Evolutionary conservation across 1,140 invertebrate species (phyloP).

Genomic region (Elysia chlorotica): DNA sequence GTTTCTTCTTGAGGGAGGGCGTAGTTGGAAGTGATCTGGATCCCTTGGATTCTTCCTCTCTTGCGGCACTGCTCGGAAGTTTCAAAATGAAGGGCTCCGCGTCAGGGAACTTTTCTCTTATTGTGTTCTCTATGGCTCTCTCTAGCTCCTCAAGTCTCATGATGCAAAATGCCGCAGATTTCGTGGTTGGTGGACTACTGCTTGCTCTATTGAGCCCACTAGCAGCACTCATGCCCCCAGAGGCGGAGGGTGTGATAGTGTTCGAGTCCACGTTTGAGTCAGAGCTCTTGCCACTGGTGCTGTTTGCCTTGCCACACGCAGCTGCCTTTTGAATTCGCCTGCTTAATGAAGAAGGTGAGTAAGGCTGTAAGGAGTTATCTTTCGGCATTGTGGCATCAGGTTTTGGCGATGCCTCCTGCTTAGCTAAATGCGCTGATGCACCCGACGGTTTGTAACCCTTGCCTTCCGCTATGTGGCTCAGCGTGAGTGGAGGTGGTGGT

Average conservation of each 20-base stretch:
- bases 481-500: too few species aligned
- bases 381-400: too few species aligned
- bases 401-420: too few species aligned
- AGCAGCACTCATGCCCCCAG: neutral
- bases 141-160: constrained; percentile 28
- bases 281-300: neutral
- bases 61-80: neutral
- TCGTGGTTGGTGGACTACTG: neutral
- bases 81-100: constrained; percentile 13
- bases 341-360: too few species aligned
- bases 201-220: neutral
- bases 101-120: constrained; percentile 27
- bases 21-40: constrained; percentile 13
- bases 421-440: too few species aligned
- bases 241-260: too few species aligned
- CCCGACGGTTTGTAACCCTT: too few species aligned
- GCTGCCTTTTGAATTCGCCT: too few species aligned
- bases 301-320: neutral
- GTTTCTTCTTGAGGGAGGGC: constrained; percentile 14
- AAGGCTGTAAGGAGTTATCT: too few species aligned
- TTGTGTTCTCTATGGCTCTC: constrained; percentile 24
- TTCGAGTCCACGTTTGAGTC: neutral
- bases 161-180: constrained; percentile 25
- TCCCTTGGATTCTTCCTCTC: constrained; percentile 9
- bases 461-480: too few species aligned